A percentile compares a stretch with the other conserved stretches of the same genome.
Evolutionary conservation across 2,797 vertebrate genomes (phyloP).

Genomic region (Helarctos malayanus): DNA sequence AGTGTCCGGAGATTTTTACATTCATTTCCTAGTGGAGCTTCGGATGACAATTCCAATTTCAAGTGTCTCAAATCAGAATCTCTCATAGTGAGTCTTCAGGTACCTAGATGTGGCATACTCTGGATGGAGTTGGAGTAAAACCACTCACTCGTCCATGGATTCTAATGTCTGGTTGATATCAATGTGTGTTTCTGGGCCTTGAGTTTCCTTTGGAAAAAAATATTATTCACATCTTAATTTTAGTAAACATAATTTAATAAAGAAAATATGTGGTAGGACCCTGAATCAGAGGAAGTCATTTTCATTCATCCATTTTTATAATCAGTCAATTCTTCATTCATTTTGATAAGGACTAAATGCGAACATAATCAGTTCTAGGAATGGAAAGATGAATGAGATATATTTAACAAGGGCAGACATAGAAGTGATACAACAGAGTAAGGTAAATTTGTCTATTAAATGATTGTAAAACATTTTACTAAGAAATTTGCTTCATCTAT

Average conservation of each 20-base stretch:
- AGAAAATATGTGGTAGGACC: not conserved
- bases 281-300: not conserved
- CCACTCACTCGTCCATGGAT: constrained; percentile 47
- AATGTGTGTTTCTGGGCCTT: constrained; percentile 5
- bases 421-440: not conserved
- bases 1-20: not conserved
- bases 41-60: not conserved
- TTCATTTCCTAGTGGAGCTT: not conserved
- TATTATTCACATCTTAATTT: not conserved
- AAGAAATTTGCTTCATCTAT: not conserved
- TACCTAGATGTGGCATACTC: constrained; percentile 43
- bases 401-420: not conserved
- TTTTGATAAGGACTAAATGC: not conserved
- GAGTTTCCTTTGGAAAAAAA: constrained; percentile 3
- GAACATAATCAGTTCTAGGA: not conserved
- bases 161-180: constrained; percentile 33
- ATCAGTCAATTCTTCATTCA: not conserved
- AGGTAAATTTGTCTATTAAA: not conserved
- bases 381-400: constrained; percentile 16
- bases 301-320: not conserved
- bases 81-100: constrained; percentile 20
- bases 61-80: not conserved
- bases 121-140: constrained; percentile 71
- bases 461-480: not conserved
- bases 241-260: not conserved